Conservation (phyloP, 35 echinoderm and acorn worm genomes). For the Heliocidaris tuberculata region DNA sequence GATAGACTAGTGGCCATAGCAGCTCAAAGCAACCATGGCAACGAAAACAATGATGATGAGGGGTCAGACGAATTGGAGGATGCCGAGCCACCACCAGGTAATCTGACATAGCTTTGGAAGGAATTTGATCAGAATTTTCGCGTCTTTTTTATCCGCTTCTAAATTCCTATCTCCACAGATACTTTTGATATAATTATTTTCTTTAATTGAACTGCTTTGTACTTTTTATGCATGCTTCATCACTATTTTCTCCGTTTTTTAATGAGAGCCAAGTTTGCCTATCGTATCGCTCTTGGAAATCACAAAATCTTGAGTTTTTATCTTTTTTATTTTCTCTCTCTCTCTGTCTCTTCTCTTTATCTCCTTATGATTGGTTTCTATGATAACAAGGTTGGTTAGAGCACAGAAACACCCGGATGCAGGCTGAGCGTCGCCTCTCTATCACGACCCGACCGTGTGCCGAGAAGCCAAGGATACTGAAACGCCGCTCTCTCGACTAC, state of each 20-base stretch:
- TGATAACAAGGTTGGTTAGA: conserved; percentile 26
- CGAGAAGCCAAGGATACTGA: conserved; percentile 34
- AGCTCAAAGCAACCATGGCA: conserved; percentile 1
- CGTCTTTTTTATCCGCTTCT: no score
- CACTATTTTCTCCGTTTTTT: no score
- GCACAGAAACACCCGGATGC: neutral
- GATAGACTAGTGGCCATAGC: conserved; percentile 3
- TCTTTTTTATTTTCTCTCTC: no score
- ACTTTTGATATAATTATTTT: no score
- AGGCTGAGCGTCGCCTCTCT: conserved; percentile 11
- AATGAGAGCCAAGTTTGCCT: no score
- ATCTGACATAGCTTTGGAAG: neutral
- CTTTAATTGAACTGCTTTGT: no score
- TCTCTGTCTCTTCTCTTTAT: neutral
- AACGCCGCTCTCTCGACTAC: conserved; percentile 43
- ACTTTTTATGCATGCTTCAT: no score
- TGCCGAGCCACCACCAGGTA: conserved; percentile 17
- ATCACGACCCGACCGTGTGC: conserved; percentile 33
- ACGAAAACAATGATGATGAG: neutral
- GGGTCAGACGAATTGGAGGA: neutral
- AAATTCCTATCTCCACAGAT: no score
- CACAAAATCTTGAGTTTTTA: no score
- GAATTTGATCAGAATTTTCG: no score
- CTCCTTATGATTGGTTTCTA: neutral
- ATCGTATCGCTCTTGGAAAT: no score